These are phyloP conservation scores for Dryocosmus kuriphilus DNA, from an alignment of 2,888 invertebrate genomes.

Conservation along the genomic window DNA sequence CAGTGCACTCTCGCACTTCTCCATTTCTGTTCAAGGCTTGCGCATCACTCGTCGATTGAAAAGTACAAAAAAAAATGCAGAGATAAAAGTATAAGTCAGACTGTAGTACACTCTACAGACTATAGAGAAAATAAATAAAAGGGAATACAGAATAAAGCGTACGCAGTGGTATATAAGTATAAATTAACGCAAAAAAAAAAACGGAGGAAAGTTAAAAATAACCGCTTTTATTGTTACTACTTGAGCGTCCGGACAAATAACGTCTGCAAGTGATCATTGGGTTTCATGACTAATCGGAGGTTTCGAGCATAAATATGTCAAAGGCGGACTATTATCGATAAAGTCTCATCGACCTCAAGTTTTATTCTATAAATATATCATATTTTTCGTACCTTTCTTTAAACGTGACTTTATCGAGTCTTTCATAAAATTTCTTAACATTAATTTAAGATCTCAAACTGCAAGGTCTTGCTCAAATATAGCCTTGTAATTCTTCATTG, in stretches of 20 bases:
- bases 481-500: not conserved
- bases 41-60: conserved; percentile 45
- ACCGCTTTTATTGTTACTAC: conserved; percentile 1
- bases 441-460: not conserved
- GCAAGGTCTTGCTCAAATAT: too few species aligned
- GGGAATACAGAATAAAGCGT: not conserved
- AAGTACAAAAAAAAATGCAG: conserved; percentile 43
- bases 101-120: not conserved
- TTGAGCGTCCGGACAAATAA: not conserved
- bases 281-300: not conserved
- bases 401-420: not conserved
- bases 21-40: conserved; percentile 55
- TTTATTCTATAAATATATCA: not conserved
- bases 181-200: not conserved
- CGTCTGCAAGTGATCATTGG: not conserved
- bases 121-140: conserved; percentile 3
- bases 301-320: conserved; percentile 17
- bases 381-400: conserved; percentile 7
- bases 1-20: conserved; percentile 62
- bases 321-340: conserved; percentile 19
- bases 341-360: conserved; percentile 12
- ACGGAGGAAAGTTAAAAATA: not conserved
- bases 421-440: not conserved
- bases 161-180: not conserved
- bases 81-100: not conserved